Conservation (phyloP, 2,888 invertebrate genomes). For the Rhagium mordax region DNA sequence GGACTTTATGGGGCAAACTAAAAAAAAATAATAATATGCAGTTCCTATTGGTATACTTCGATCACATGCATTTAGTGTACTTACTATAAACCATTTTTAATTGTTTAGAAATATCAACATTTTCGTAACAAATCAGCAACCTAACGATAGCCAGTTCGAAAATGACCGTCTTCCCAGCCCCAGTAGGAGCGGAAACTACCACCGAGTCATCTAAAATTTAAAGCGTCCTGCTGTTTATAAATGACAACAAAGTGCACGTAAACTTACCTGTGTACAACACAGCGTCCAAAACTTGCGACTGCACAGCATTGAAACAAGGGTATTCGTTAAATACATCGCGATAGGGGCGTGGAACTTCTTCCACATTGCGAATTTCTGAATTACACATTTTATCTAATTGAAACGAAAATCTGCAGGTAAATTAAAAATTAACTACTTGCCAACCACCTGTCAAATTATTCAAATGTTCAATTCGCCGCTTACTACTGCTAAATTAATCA, state of each 20-base stretch:
- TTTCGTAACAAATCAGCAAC: conserved; percentile 74
- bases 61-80: conserved; percentile 57
- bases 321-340: conserved; percentile 56
- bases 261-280: conserved; percentile 76
- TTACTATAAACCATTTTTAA: conserved; percentile 85
- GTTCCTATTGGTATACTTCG: not conserved
- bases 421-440: not conserved
- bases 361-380: conserved; percentile 41
- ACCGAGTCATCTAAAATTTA: conserved; percentile 76
- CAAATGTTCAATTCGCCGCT: not conserved
- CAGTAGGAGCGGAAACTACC: conserved; percentile 86
- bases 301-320: conserved; percentile 79
- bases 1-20: conserved; percentile 88
- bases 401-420: not conserved
- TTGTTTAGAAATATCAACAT: conserved; percentile 62
- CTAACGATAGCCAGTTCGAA: conserved; percentile 86
- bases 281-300: conserved; percentile 81
- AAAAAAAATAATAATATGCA: conserved; percentile 30
- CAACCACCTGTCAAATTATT: not conserved
- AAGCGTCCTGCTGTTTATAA: not conserved
- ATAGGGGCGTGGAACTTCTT: conserved; percentile 61
- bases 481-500: not conserved
- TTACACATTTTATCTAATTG: not conserved
- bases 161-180: conserved; percentile 87
- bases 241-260: not conserved